Base-by-base conservation (phyloP, 64 coral and sea anemone species). In the Dendrophyllia cribrosa region DNA sequence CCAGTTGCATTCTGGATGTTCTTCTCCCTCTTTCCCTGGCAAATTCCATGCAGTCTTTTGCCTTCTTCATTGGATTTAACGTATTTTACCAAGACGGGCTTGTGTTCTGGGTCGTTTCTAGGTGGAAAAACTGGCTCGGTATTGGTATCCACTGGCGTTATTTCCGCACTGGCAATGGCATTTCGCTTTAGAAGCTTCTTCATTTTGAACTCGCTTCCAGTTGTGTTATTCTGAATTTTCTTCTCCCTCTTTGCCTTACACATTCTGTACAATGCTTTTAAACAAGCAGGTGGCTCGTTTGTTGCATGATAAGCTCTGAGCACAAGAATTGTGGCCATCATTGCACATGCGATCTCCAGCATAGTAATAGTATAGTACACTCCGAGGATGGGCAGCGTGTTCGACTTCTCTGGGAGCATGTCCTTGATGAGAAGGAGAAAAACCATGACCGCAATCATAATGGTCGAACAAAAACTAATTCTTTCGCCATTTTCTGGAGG, bases 401-500 rank as follows among this genome's bases (percentile, higher is more conserved):
- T 48, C 10, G 94, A 95, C 21, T 91, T 95, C 21, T 95, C 82
- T 60, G 94, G 94, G 20, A 96, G 78, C 45, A 92, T 51, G 0
- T 92, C 89, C 5, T 85, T 43, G 15, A 92, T 70, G 2, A 96
- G 70, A 8, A 92, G 60, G 13, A 92, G 77, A 59, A 88, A 96
- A 9, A 96, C 94, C 3, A 85, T 96, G 16, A 96, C 60, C 17
- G 94, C 53, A 15, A 92, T 77, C 61, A 96, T 79, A 26, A 96
- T 58, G 7, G 89, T 86, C 4, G 90, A 88, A 17, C 94, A 88
- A 6, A 92, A 77, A n/a, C 93, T 82, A 14, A 91, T 70, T 43
- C 93, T 58, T 47, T 95, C 93, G 4, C 88, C 88, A 47, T 64
- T 95, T 24, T 95, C 93, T 5, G 93, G 88, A 45, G 93, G 93